These are phyloP conservation scores for Dryobates pubescens DNA, from an alignment of 2,797 vertebrate species.

Conservation along the genomic window DNA sequence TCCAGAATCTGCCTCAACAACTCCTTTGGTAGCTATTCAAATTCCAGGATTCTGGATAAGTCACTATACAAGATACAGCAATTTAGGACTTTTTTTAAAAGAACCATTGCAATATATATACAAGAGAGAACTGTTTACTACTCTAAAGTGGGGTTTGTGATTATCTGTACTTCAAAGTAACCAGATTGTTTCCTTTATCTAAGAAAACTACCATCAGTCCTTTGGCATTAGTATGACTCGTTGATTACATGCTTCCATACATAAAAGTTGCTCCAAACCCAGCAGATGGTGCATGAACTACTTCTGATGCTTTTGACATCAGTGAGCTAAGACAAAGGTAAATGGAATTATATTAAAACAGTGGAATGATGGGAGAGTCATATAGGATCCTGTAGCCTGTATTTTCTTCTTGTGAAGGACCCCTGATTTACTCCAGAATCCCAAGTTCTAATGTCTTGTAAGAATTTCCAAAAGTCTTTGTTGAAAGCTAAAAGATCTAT, in stretches of 20 bases:
- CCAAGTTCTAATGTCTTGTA: not conserved
- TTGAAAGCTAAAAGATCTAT: constrained; percentile 27
- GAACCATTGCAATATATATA: not conserved
- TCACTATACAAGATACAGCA: not conserved
- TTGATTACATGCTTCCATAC: not conserved
- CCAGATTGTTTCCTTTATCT: not conserved
- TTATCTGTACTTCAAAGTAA: not conserved
- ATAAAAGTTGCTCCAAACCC: not conserved
- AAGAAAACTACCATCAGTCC: not conserved
- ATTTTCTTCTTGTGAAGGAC: not conserved
- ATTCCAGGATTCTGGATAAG: not conserved
- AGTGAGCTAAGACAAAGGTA: not conserved
- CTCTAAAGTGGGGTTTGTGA: not conserved
- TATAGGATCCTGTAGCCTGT: not conserved
- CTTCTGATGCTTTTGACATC: not conserved
- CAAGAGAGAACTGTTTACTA: not conserved
- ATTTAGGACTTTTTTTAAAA: not conserved
- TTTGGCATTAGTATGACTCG: not conserved
- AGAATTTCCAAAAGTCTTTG: not conserved
- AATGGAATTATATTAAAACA: not conserved
- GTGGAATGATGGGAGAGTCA: not conserved
- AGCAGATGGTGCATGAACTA: not conserved
- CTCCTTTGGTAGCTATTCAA: not conserved
- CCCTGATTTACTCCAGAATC: not conserved
- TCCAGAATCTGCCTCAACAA: not conserved